Conservation (phyloP, 1,140 invertebrate species). For the Drosophila pallidifrons region DNA sequence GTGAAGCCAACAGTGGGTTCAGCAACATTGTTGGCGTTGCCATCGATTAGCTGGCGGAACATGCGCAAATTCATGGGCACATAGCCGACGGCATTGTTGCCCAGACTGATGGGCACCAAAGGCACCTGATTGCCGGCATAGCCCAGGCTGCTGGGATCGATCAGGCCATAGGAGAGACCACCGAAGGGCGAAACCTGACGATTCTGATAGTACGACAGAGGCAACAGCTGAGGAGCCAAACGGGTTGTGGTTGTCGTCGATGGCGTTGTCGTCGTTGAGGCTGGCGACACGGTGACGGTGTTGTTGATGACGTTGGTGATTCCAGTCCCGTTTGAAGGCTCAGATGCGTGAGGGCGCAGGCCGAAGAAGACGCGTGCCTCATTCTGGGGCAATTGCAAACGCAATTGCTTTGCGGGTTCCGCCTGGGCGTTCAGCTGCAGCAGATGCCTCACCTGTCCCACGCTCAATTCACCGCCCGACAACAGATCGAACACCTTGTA, state of each 20-base stretch:
- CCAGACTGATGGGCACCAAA: constrained; percentile 58
- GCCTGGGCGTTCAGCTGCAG: constrained; percentile 5
- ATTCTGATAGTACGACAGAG: constrained; percentile 33
- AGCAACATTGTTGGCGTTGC: not conserved
- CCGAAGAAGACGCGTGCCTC: too few relatives aligned
- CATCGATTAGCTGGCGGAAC: constrained; percentile 45
- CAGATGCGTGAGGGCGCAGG: too few relatives aligned
- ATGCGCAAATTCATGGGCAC: constrained; percentile 65
- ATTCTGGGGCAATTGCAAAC: too few relatives aligned
- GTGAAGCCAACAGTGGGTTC: not conserved
- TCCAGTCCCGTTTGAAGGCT: too few relatives aligned
- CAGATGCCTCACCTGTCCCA: not conserved
- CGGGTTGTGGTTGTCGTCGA: not conserved
- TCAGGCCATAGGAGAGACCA: constrained; percentile 21
- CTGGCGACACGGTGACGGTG: not conserved
- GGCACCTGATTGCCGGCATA: constrained; percentile 33
- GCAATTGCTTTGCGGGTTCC: not conserved
- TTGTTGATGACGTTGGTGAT: too few relatives aligned
- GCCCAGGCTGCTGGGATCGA: constrained; percentile 14
- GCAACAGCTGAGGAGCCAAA: not conserved
- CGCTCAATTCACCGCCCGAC: too few relatives aligned
- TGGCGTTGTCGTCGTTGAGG: not conserved
- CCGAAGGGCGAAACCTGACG: constrained; percentile 34
- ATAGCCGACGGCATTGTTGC: constrained; percentile 64
- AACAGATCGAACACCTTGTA: too few relatives aligned